phyloP scores from a whole-genome alignment of 2,797 vertebrate species.

The Chelmon rostratus region DNA sequence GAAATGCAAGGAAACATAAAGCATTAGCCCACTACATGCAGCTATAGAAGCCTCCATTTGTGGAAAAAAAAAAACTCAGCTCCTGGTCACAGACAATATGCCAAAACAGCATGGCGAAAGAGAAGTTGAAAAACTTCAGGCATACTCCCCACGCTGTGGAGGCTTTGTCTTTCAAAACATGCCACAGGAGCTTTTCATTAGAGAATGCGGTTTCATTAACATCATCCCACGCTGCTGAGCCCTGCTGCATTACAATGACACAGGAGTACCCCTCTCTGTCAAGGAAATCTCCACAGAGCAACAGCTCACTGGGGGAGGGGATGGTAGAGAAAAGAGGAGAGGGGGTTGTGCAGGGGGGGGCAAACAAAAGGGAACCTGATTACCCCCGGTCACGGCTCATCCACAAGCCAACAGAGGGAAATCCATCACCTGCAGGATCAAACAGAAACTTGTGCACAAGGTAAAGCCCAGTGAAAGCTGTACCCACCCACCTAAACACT shows the following conservation, averaged over 20 bases:
- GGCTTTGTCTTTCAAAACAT: constrained; percentile 83
- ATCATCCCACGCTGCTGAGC: constrained; percentile 81
- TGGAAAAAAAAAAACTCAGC: constrained; percentile 7
- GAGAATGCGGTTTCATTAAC: constrained; percentile 86
- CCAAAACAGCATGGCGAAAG: constrained; percentile 67
- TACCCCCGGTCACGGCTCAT: constrained; percentile 83
- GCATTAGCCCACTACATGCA: constrained; percentile 48
- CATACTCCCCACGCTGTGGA: constrained; percentile 70
- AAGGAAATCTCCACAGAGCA: constrained; percentile 79
- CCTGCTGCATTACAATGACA: constrained; percentile 84
- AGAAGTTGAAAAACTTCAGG: constrained; percentile 65
- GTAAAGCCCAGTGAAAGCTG: constrained; percentile 82
- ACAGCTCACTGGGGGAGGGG: constrained; percentile 76
- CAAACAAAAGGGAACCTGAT: constrained; percentile 83
- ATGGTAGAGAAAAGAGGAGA: constrained; percentile 44
- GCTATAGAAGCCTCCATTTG: constrained; percentile 45
- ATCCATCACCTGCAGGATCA: constrained; percentile 86
- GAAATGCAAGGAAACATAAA: constrained; percentile 65
- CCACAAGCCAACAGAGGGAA: constrained; percentile 79
- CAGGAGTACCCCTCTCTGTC: constrained; percentile 81
- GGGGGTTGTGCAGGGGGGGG: constrained; percentile 33
- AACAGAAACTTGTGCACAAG: constrained; percentile 75
- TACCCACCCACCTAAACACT: constrained; percentile 68
- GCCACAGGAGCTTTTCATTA: constrained; percentile 84
- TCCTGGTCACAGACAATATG: constrained; percentile 71